phyloP scores from a whole-genome alignment of 2,888 invertebrate species.

The Megastigmus dorsalis region DNA sequence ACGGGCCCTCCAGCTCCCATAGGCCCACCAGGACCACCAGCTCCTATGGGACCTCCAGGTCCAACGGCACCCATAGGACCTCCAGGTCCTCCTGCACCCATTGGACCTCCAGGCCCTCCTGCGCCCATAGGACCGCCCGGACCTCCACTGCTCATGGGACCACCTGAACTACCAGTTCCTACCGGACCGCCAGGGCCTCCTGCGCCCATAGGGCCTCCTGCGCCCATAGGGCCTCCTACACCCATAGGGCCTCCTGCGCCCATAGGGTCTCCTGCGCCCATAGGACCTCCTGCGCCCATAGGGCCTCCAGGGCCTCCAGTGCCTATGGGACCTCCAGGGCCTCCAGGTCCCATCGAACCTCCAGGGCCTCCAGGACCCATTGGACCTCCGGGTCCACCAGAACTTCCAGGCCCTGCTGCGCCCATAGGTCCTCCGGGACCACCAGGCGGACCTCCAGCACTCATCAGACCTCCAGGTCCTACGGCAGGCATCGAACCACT shows the following conservation, averaged over 20 bases:
- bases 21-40: constrained; percentile 51
- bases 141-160: constrained; percentile 38
- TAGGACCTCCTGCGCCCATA: constrained; percentile 15
- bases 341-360: not conserved
- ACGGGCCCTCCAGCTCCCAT: constrained; percentile 20
- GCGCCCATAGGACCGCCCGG: constrained; percentile 28
- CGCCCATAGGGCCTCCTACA: constrained; percentile 36
- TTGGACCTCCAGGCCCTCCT: constrained; percentile 52
- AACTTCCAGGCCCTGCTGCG: constrained; percentile 16
- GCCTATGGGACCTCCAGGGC: constrained; percentile 16
- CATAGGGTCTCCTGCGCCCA: constrained; percentile 9
- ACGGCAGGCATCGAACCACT: constrained; percentile 15
- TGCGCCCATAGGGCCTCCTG: too few relatives aligned
- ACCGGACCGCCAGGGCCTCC: constrained; percentile 47
- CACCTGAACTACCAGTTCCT: constrained; percentile 38
- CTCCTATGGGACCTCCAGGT: constrained; percentile 52
- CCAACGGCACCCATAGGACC: constrained; percentile 40
- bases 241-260: constrained; percentile 36
- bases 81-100: constrained; percentile 43
- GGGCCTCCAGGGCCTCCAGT: constrained; percentile 13
- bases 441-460: constrained; percentile 6
- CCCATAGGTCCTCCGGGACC: constrained; percentile 34
- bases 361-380: constrained; percentile 16
- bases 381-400: constrained; percentile 22
- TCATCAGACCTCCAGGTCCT: constrained; percentile 32